These are phyloP conservation scores for Sipunculus nudus DNA, from an alignment of 2,888 invertebrate genomes.

Conservation along the genomic window DNA sequence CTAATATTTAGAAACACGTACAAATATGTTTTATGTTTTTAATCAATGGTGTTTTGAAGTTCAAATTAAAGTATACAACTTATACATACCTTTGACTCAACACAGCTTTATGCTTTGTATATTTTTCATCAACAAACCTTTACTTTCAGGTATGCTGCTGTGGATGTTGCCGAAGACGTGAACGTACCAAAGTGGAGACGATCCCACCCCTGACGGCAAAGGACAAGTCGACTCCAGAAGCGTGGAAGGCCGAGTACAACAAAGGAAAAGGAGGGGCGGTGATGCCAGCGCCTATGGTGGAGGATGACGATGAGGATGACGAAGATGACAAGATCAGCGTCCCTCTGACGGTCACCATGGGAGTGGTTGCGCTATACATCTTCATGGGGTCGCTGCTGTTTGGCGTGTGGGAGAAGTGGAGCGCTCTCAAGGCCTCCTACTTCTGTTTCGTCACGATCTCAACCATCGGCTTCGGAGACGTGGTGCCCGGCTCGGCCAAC, in stretches of 20 bases:
- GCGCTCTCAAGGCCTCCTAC: conserved; percentile 56
- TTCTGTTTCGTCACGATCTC: conserved; percentile 66
- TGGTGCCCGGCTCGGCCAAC: conserved; percentile 37
- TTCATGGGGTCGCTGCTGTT: conserved; percentile 64
- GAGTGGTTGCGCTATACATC: conserved; percentile 64
- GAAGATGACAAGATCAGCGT: conserved; percentile 62
- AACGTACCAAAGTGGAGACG: conserved; percentile 17
- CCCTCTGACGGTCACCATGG: conserved; percentile 64
- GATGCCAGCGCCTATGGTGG: no score
- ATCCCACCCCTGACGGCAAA: neutral
- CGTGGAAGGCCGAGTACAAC: conserved; percentile 34
- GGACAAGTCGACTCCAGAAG: conserved; percentile 23
- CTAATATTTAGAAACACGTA: neutral
- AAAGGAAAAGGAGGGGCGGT: conserved; percentile 3
- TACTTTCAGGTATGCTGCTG: conserved; percentile 64
- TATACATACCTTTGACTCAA: no score
- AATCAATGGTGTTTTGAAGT: no score
- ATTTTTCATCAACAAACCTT: no score
- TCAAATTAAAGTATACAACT: no score
- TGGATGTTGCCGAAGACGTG: conserved; percentile 55
- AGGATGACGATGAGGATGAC: conserved; percentile 56
- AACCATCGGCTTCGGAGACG: conserved; percentile 57
- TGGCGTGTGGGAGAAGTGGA: conserved; percentile 65
- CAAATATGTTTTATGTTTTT: neutral
- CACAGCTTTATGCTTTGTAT: no score